phyloP scores from a whole-genome alignment of 2,797 vertebrate species.

The Fistularia commersonii region DNA sequence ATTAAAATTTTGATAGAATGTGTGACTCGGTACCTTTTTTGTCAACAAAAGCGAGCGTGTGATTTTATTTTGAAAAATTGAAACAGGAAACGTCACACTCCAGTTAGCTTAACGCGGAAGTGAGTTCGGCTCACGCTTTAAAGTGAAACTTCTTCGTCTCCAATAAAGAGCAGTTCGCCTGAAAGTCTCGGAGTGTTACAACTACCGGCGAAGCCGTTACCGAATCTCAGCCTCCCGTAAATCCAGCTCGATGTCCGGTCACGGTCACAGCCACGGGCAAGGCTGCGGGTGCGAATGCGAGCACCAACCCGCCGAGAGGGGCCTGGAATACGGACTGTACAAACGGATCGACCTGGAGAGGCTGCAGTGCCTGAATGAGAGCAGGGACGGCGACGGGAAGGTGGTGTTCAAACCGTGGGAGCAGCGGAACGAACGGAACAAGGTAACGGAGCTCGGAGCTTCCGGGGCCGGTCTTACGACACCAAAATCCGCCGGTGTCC shows the following conservation, averaged over 20 bases:
- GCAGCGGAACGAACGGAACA: constrained; percentile 79
- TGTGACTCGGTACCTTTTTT: too few relatives aligned
- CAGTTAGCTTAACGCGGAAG: background rate
- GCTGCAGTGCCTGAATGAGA: constrained; percentile 94
- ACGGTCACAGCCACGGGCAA: constrained; percentile 74
- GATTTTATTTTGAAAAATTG: constrained; percentile 33
- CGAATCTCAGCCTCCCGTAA: background rate
- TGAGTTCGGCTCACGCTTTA: background rate
- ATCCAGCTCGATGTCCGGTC: constrained; percentile 66
- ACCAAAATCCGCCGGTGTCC: background rate
- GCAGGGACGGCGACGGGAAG: constrained; percentile 87
- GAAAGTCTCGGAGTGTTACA: background rate
- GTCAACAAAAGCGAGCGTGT: background rate
- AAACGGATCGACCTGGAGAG: constrained; percentile 87
- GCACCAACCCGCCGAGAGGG: constrained; percentile 85
- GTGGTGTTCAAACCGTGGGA: constrained; percentile 96
- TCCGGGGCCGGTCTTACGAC: too few relatives aligned
- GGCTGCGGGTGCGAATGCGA: constrained; percentile 75
- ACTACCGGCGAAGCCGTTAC: background rate
- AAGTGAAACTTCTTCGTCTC: constrained; percentile 34
- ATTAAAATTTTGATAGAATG: too few relatives aligned
- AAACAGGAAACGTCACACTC: constrained; percentile 5
- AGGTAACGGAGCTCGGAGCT: constrained; percentile 67
- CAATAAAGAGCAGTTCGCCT: background rate
- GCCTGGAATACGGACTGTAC: constrained; percentile 87